Evolutionary conservation across 2,113 vertebrate species (phyloP).

Genomic region (Carassius carassius): DNA sequence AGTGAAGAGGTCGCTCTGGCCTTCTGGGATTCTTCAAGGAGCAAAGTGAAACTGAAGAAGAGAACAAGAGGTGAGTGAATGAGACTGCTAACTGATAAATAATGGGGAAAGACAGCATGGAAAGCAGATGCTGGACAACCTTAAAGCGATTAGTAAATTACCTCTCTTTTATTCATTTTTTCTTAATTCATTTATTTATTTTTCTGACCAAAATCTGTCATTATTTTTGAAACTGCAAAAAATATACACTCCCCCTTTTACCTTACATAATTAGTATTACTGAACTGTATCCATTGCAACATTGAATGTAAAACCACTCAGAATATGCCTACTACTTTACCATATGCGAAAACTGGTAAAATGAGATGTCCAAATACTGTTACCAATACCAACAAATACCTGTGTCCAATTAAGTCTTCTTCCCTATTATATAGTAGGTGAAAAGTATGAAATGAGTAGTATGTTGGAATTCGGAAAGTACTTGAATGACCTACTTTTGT

Average conservation of each 20-base stretch:
- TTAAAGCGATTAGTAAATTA: background rate
- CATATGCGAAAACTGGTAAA: too few species aligned
- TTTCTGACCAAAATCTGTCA: background rate
- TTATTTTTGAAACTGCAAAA: background rate
- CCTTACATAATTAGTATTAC: background rate
- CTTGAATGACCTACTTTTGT: too few species aligned
- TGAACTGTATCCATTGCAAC: background rate
- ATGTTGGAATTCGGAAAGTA: too few species aligned
- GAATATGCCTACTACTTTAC: too few species aligned
- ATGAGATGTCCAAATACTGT: background rate
- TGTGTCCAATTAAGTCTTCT: background rate
- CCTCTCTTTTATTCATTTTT: too few species aligned
- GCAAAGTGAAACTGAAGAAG: conserved; percentile 9
- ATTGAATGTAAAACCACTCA: too few species aligned
- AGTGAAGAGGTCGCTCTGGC: conserved; percentile 49
- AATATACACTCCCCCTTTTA: background rate
- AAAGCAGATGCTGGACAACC: background rate
- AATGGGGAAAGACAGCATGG: background rate
- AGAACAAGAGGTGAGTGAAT: conserved; percentile 28
- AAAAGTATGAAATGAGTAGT: too few species aligned
- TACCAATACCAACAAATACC: too few species aligned
- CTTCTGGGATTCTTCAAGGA: conserved; percentile 33
- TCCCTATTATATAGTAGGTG: too few species aligned
- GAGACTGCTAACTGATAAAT: background rate
- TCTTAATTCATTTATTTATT: too few species aligned